Percentiles rank a stretch among this genome's conserved stretches.
These are phyloP conservation scores for Mimumesa dahlbomi DNA, from an alignment of 2,888 invertebrate genomes.

Conservation along the genomic window DNA sequence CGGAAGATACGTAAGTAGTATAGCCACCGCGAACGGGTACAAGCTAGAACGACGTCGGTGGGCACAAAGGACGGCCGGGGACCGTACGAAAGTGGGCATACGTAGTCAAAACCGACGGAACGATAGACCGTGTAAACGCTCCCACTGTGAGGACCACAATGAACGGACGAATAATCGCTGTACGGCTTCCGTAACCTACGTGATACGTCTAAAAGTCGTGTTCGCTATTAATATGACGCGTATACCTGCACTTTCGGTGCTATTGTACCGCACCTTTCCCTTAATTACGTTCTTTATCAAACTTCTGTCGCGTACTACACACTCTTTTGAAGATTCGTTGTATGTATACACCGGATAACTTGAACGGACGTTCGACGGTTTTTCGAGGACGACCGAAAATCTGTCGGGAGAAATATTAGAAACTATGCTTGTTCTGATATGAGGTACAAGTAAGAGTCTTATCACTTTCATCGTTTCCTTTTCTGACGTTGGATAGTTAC, in stretches of 20 bases:
- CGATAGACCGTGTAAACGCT: constrained; percentile 56
- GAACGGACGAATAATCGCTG: constrained; percentile 59
- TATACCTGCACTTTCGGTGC: constrained; percentile 51
- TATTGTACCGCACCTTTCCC: constrained; percentile 47
- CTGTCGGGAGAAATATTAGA: not conserved
- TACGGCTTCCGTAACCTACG: constrained; percentile 62
- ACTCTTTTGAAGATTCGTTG: not conserved
- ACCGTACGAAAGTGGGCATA: constrained; percentile 22
- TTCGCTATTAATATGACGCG: constrained; percentile 67
- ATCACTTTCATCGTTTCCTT: not conserved
- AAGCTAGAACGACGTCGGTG: constrained; percentile 42
- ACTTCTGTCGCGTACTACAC: constrained; percentile 8
- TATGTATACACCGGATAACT: not conserved
- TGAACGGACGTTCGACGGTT: not conserved
- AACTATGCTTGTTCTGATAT: not conserved
- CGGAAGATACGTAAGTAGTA: constrained; percentile 8
- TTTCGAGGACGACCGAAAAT: constrained; percentile 2
- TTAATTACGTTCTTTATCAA: constrained; percentile 37
- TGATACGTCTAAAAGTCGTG: constrained; percentile 51
- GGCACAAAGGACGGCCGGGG: constrained; percentile 26
- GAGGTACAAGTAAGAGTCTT: not conserved
- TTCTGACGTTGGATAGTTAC: too few species aligned
- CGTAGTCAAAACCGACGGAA: constrained; percentile 14
- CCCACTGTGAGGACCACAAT: constrained; percentile 70
- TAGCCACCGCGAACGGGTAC: constrained; percentile 27